Evolutionary conservation across 2,888 invertebrate genomes (phyloP).

Genomic region (Beris morrisii): DNA sequence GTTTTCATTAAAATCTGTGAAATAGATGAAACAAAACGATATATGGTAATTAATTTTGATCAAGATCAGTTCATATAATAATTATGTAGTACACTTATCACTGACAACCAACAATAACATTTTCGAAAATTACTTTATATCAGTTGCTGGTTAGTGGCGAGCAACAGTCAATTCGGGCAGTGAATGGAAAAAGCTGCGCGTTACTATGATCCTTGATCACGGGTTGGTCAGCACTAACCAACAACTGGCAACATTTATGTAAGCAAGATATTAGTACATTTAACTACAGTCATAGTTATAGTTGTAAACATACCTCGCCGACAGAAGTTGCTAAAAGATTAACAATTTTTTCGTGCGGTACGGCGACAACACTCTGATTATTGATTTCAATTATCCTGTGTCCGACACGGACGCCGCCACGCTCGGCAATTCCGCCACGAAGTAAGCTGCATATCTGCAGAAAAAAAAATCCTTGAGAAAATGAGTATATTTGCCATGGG

Average conservation of each 20-base stretch:
- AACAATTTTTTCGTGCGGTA: conserved; percentile 99
- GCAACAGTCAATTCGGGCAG: not conserved
- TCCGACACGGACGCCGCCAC: conserved; percentile 97
- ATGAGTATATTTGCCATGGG: no score
- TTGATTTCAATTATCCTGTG: conserved; percentile 99
- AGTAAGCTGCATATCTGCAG: conserved; percentile 93
- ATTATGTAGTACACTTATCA: not conserved
- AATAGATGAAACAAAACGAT: conserved; percentile 5
- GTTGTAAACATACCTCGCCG: conserved; percentile 77
- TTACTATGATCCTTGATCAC: not conserved
- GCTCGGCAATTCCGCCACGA: conserved; percentile 97
- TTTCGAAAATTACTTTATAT: not conserved
- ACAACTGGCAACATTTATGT: no score
- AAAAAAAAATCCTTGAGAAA: conserved; percentile 17
- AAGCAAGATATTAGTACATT: not conserved
- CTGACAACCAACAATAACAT: not conserved
- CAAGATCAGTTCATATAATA: not conserved
- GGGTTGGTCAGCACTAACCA: no score
- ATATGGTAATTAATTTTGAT: not conserved
- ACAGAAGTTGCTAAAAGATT: conserved; percentile 98
- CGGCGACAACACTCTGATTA: conserved; percentile 98
- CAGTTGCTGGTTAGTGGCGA: not conserved
- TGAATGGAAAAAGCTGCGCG: not conserved
- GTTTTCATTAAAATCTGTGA: conserved; percentile 84
- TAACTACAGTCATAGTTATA: conserved; percentile 27